Evolutionary conservation across 1,140 invertebrate species (phyloP).

Genomic region (Sminthurinus signatus): DNA sequence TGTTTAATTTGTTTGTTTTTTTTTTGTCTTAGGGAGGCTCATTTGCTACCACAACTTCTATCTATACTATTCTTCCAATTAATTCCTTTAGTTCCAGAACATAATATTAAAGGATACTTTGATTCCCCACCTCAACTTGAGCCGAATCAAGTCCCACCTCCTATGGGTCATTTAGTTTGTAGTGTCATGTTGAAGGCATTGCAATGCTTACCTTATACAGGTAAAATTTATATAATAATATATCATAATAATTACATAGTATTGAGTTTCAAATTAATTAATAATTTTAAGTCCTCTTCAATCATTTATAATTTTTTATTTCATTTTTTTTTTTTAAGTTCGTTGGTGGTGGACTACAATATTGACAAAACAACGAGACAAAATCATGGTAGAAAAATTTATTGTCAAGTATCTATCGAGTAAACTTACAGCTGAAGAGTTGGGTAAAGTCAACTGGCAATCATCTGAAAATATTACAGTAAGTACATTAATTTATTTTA

Average conservation of each 20-base stretch:
- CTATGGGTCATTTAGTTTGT: slow-evolving; percentile 58
- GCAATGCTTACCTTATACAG: slow-evolving; percentile 63
- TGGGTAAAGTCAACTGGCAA: slow-evolving; percentile 52
- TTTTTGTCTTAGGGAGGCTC: slow-evolving; percentile 15
- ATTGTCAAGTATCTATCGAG: slow-evolving; percentile 67
- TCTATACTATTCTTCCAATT: slow-evolving; percentile 23
- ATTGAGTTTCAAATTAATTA: too few species aligned
- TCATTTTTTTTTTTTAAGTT: too few species aligned
- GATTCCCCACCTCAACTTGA: slow-evolving; percentile 39
- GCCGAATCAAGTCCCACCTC: slow-evolving; percentile 35
- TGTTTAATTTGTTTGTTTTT: too few species aligned
- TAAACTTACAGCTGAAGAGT: slow-evolving; percentile 61
- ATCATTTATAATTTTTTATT: too few species aligned
- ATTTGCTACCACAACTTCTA: slow-evolving; percentile 23
- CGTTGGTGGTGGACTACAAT: slow-evolving; percentile 69
- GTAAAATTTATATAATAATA: too few species aligned
- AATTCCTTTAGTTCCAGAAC: slow-evolving; percentile 6
- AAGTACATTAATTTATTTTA: too few species aligned
- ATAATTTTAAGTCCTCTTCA: too few species aligned
- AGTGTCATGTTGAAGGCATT: slow-evolving; percentile 59
- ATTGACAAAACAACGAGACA: slow-evolving; percentile 58
- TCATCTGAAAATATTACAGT: slow-evolving; percentile 32
- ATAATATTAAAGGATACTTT: slow-evolving; percentile 13
- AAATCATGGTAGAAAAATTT: slow-evolving; percentile 65
- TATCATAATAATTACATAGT: too few species aligned